Evolutionary conservation across 2,797 vertebrate genomes (phyloP).

Genomic region (Sternotherus odoratus): DNA sequence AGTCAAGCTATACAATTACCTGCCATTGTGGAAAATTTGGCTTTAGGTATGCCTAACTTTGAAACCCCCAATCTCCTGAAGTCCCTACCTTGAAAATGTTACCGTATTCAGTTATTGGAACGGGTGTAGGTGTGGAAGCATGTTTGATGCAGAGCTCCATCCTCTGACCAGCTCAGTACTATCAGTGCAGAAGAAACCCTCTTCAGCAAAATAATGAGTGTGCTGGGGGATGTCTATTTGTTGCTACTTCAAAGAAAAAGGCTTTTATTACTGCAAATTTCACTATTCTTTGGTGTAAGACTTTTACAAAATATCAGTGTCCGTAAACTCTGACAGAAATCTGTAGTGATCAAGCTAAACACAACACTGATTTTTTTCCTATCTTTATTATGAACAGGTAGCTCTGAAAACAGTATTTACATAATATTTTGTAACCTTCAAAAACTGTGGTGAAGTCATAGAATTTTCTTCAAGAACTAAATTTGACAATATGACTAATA

Average conservation of each 20-base stretch:
- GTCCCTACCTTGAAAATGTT: not conserved
- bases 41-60: not conserved
- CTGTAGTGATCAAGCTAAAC: not conserved
- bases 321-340: not conserved
- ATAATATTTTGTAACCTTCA: not conserved
- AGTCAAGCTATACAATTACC: not conserved
- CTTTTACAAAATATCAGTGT: not conserved
- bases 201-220: not conserved
- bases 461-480: not conserved
- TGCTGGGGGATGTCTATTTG: not conserved
- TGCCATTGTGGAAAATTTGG: accelerated
- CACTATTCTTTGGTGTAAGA: not conserved
- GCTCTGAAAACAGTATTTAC: not conserved
- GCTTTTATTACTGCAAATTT: not conserved
- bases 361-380: not conserved
- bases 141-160: not conserved
- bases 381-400: not conserved
- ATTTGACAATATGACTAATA: not conserved
- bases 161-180: not conserved
- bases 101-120: accelerated
- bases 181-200: not conserved
- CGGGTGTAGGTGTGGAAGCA: not conserved
- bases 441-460: not conserved
- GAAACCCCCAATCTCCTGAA: not conserved
- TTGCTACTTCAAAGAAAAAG: not conserved